Percentiles rank a stretch among this genome's conserved stretches.
These are phyloP conservation scores for Fulmarus glacialis DNA, from an alignment of 2,113 vertebrate species.

Conservation along the genomic window DNA sequence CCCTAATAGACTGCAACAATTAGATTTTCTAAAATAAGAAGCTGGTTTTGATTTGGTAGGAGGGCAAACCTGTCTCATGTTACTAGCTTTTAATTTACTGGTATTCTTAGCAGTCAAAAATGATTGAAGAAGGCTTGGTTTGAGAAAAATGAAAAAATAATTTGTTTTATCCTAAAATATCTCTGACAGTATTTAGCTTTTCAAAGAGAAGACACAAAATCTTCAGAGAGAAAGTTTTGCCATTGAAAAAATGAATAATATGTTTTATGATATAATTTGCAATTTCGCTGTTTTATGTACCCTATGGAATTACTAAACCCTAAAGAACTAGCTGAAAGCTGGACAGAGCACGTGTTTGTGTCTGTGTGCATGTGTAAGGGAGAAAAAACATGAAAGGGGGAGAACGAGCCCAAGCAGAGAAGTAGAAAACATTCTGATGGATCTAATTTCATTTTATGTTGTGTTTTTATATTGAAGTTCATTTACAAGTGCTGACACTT, in stretches of 20 bases:
- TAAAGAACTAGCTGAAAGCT: background rate
- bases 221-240: background rate
- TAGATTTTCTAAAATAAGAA: slow-evolving; percentile 25
- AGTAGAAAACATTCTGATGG: slow-evolving; percentile 54
- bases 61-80: slow-evolving; percentile 5
- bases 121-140: background rate
- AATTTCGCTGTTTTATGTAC: background rate
- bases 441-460: slow-evolving; percentile 72
- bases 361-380: background rate
- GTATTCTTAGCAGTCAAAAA: slow-evolving; percentile 1
- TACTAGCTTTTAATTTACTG: slow-evolving; percentile 40
- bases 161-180: background rate
- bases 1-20: background rate
- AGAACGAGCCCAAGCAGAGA: background rate
- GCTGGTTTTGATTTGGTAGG: background rate
- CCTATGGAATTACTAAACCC: background rate
- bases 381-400: background rate
- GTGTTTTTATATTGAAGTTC: slow-evolving; percentile 61
- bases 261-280: background rate
- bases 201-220: background rate
- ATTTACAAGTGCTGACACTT: slow-evolving; percentile 63
- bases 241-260: background rate
- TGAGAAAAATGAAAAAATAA: background rate
- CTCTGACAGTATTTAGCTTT: background rate
- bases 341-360: background rate